Base-by-base conservation (phyloP, 1,140 invertebrate species). In the Harlomillsia oculata region DNA sequence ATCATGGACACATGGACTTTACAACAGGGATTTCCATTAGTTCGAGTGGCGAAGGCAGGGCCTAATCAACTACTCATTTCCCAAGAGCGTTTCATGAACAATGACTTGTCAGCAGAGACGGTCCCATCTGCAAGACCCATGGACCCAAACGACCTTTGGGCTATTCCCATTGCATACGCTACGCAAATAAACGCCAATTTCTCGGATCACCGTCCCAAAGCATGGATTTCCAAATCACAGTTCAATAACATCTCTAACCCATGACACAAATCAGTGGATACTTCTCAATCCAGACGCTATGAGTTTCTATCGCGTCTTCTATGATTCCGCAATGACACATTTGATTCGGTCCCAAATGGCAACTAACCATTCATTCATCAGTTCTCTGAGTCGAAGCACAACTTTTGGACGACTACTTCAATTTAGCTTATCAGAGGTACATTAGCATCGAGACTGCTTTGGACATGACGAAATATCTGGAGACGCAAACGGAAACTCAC, bases 1-100 rank as follows among this genome's bases (percentile, higher is more conserved):
- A 84, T 90, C 26, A 89, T 89, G 86, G 87, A 94, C 65, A 90
- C 89, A 0, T 95, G 91, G 90, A 91, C 88, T 0, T 69, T 90
- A 8, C 87, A 93, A 72, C 88, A 83, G 56, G 86, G 86, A 0
- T 93, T 84, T 71, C 90, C 90, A 1, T 78, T 92, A 0, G 72
- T 94, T 0, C 87, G 78, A 1, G 78, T 91, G 0, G 78, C 63
- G 1, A 76, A 80, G 50, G 70, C 45, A 11, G 18, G 18, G 6
- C 13, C 2, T 25, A 40, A 32, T 16, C 32, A 16, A 13, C 30
- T 59, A 32, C 36, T 41, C 25, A 32, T 63, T 23, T 74, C 71
- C 16, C 83, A 85, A 69, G 76, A 9, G 6, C n/a, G 36, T 16
- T 37, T 21, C 4, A 20, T 30, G 18, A 18, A 23, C n/a, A 34